Percentiles rank a stretch among this genome's conserved stretches.
Evolutionary conservation across 2,113 vertebrate genomes (phyloP).

Genomic region (Probosciger aterrimus): DNA sequence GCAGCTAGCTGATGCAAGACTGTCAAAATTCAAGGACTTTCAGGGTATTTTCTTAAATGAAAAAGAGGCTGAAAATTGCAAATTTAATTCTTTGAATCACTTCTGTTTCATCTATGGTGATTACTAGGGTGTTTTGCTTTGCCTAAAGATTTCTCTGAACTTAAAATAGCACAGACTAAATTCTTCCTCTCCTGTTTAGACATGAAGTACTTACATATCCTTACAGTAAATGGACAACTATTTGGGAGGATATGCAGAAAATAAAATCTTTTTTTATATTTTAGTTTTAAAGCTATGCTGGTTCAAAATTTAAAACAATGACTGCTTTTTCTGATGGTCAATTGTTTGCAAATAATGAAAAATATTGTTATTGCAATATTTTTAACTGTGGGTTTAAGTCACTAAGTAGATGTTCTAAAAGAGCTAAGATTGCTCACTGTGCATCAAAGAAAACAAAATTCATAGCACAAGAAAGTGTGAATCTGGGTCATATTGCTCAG

Average conservation of each 20-base stretch:
- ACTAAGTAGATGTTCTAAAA: neutral
- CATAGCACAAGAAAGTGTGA: neutral
- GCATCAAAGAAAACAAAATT: slow-evolving; percentile 9
- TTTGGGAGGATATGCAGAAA: neutral
- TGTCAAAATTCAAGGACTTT: slow-evolving; percentile 59
- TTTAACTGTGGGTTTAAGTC: neutral
- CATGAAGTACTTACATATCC: neutral
- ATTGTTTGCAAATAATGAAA: neutral
- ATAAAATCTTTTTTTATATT: neutral
- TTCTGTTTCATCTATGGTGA: slow-evolving; percentile 45
- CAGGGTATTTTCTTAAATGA: slow-evolving; percentile 35
- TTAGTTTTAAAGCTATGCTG: neutral
- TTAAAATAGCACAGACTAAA: slow-evolving; percentile 39
- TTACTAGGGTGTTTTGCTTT: slow-evolving; percentile 26
- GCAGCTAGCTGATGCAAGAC: slow-evolving; percentile 14
- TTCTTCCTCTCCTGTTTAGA: neutral
- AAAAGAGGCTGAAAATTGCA: slow-evolving; percentile 29
- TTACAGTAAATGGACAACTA: neutral
- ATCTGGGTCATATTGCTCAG: slow-evolving; percentile 30
- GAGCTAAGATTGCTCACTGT: neutral
- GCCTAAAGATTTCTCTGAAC: slow-evolving; percentile 26
- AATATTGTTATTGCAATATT: neutral
- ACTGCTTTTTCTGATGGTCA: neutral
- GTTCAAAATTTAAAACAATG: neutral
- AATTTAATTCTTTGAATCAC: slow-evolving; percentile 47